Evolutionary conservation across 2,888 invertebrate genomes (phyloP), one percentile per base, ranked within the genome.

Genomic region (Drosophila meridionalis): DNA sequence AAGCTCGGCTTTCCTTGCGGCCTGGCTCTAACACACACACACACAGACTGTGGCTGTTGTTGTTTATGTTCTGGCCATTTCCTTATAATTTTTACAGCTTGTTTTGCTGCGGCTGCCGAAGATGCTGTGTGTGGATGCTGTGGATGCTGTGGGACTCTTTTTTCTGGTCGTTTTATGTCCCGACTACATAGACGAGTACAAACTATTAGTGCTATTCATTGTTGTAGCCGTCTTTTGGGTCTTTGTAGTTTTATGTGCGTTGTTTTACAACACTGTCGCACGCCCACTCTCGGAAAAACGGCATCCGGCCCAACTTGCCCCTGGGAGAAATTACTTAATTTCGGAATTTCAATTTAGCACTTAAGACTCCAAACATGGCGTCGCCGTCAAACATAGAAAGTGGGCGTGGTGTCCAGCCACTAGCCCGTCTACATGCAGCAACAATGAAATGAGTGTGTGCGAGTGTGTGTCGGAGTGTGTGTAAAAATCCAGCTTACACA

Each of bases 321-420:
- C 76, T 82, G 87, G 89, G 83, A 76, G 75, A 88, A 89, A 90
- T 89, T 90, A 85, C 89, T 89, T 84, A 87, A 82, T 90, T 88
- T 87, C 76, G 88, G 88, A 90, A 90, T 90, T 90, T 88, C 88
- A 90, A 90, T 90, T 90, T 90, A 78, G 82, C 90, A 90, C 88
- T 87, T 81, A 83, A 79, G 83, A 73, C 85, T 68, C 76, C 50
- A 67, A 73, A 70, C 74, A 76, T 71, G 64, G 68, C 77, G 30
- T 55, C 47, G 59, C 57, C 61, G 62, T 42, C 43, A 68, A 40
- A 64, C 57, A 63, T 63, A 30, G 42, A 11, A 56, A 60, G 42
- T 26, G 34, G 28, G 26, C 48, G 36, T n/a, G 58, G 34, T 8
- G 48, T 40, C 32, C 63, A 74, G 48, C 34, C 20, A 42, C 30